These are phyloP conservation scores for Plebejus argus DNA, from an alignment of 2,888 invertebrate species.

Conservation along the genomic window DNA sequence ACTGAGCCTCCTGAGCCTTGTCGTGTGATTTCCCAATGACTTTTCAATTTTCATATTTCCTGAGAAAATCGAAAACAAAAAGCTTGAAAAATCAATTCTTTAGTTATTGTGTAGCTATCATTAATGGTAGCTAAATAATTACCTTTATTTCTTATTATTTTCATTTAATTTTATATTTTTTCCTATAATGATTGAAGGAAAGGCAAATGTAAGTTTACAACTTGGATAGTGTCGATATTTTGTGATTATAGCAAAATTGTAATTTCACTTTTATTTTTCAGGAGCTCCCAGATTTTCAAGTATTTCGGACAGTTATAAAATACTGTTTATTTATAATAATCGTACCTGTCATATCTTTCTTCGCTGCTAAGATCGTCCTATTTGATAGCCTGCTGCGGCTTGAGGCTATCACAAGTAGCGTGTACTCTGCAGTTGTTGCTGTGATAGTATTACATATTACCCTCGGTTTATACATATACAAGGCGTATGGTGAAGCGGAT, in stretches of 20 bases:
- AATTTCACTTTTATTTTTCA: conserved; percentile 54
- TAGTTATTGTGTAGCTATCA: conserved; percentile 35
- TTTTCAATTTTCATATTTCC: too few relatives aligned
- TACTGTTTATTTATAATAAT: conserved; percentile 89
- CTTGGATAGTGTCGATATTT: background rate
- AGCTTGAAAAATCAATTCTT: background rate
- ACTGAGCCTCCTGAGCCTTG: too few relatives aligned
- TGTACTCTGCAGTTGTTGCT: conserved; percentile 89
- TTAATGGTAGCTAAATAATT: conserved; percentile 46
- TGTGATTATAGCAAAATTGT: background rate
- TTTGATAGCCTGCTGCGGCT: conserved; percentile 84
- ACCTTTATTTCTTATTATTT: conserved; percentile 45
- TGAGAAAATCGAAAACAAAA: too few relatives aligned
- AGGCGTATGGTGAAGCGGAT: conserved; percentile 84
- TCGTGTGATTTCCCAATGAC: too few relatives aligned
- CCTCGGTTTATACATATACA: conserved; percentile 88
- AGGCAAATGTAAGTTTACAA: conserved; percentile 71
- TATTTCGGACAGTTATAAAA: conserved; percentile 88
- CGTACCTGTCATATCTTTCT: conserved; percentile 88
- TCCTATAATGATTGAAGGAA: conserved; percentile 78
- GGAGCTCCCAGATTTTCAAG: conserved; percentile 85
- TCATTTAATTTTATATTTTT: conserved; percentile 54
- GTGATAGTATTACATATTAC: conserved; percentile 88
- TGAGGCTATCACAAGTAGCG: conserved; percentile 84
- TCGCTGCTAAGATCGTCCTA: conserved; percentile 83